Base-by-base conservation (phyloP, 1,140 invertebrate genomes). In the Kradibia gibbosae region DNA sequence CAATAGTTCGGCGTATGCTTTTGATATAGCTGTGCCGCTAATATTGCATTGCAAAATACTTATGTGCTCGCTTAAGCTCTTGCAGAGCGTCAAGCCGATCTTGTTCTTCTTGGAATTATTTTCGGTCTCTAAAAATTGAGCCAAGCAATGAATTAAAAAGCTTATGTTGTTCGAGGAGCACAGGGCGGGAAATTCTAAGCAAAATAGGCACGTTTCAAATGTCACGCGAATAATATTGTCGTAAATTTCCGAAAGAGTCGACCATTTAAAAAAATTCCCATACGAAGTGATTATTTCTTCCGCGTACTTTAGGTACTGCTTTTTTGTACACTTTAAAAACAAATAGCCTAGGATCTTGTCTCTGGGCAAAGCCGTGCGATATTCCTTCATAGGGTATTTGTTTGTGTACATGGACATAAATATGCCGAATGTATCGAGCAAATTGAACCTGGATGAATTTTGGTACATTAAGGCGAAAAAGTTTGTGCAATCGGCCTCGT, bases 181-280 rank as follows among this genome's bases (percentile, higher is more conserved):
- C 22, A 85, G 39, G 0, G 78, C 3, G 11, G 85, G 85, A 60
- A 86, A 86, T 65, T 88, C 87, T 28, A 90, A 39, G 45, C 83
- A 85, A n/a, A 90, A 82, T 0, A 83, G 73, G 45, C 85, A 86
- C 3, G 87, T 86, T 60, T 89, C 87, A 3, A 88, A 84, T 0
- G 86, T 89, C 0, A 89, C 74, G 15, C 81, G 80, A 25, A 86
- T 74, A 3, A 90, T 73, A n/a, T 85, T 73, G 34, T 86, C 60
- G 31, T 73, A 88, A 0, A 82, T 84, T 1, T 86, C 83, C 0
- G 80, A 17, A 48, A 84, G 81, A 48, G 84, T 73, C 8, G 62
- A 53, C 78, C 83, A 89, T 10, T 85, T 82, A 20, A 85, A 76
- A 22, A 78, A 81, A 0, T 34, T 76, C 45, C 82, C 76, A 28